Base-by-base conservation (phyloP, 2,888 invertebrate genomes). In the Mycalesis mineus region DNA sequence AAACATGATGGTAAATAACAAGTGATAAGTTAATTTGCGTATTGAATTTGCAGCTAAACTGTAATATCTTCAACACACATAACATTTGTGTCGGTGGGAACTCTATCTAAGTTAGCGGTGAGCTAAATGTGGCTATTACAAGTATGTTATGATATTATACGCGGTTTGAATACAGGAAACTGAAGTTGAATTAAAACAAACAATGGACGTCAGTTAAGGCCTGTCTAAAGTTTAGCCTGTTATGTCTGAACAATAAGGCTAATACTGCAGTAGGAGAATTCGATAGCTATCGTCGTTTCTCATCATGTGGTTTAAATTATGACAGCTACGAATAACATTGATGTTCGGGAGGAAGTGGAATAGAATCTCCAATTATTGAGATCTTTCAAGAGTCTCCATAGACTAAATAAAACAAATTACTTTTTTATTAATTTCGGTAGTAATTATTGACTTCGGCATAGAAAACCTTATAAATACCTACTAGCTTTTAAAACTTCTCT, bases 31-130 rank as follows among this genome's bases (percentile, higher is more conserved):
- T 41, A 31, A 47, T 54, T 54, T 47, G 44, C 39, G 31, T 29
- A 39, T 17, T 8, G 37, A 49, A 49, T 55, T 55, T 22, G 47
- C 31, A 55, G 41, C 48, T 41, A 31, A 55, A 33, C 40, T 41
- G 9, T 47, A 54, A 54, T 29, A 39, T 47, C 14, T 54, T 29
- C 7, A 29, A 45, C 40, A 47, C 9, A 54, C 37, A n/a, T n/a
- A 45, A 54, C n/a, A 36, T 28, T 31, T 36, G 36, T 33, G 36
- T 40, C 51, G 17, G 40, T 14, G 45, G 31, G 47, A 57, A 52
- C 47, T 57, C 40, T 31, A 40, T 51, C 33, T 40, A 47, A 52
- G 40, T 52, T 57, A 13, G 37, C 39, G 13, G n/a, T 39, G 31
- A 52, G 31, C 40, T 47, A 17, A 40, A 15, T 31, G 31, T n/a